Base-by-base conservation (phyloP, 2,888 invertebrate species). In the Acleris cristana region DNA sequence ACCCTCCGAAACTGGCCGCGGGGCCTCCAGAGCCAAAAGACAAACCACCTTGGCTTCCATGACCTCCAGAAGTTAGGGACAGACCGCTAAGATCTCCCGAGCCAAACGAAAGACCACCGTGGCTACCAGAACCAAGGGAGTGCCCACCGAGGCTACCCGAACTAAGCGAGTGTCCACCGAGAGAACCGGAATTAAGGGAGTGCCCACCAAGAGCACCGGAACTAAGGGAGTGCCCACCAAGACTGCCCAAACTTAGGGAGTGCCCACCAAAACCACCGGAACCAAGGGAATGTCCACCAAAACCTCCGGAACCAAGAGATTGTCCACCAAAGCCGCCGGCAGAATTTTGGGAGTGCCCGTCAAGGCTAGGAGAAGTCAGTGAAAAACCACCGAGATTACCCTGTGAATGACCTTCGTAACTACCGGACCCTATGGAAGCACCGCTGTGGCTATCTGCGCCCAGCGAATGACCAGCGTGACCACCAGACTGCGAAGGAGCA, bases 1-100 rank as follows among this genome's bases (percentile, higher is more conserved):
- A 80, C 34, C 83, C 83, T 45, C 84, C 86, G 45, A 85, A 85
- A 71, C 81, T 85, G 2, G 79, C 75, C 57, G 80, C 82, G 55
- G 86, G 86, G 55, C 81, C 79, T 65, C 81, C 79, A 21, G 85
- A 79, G n/a, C 79, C 75, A 7, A 82, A 68, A 19, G 84, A 79
- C 10, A 82, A 67, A 44, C 76, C 77, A 23, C 81, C 77, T 19
- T 57, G 62, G 48, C 62, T 45, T 23, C 66, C 66, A 16, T 60
- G 65, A 16, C 65, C 61, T 18, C 61, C 56, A 12, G 61, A 52
- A 21, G 66, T 52, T 26, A 75, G 75, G 8, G 79, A 69, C 7
- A 74, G 75, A 49, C 73, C 71, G 51, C 68, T 71, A 59, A 57
- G 21, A 63, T 49, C 60, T 55, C 60, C 65, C 2, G 65, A 66